Conservation (phyloP, 2,113 vertebrate genomes). For the Pseudopipra pipra region DNA sequence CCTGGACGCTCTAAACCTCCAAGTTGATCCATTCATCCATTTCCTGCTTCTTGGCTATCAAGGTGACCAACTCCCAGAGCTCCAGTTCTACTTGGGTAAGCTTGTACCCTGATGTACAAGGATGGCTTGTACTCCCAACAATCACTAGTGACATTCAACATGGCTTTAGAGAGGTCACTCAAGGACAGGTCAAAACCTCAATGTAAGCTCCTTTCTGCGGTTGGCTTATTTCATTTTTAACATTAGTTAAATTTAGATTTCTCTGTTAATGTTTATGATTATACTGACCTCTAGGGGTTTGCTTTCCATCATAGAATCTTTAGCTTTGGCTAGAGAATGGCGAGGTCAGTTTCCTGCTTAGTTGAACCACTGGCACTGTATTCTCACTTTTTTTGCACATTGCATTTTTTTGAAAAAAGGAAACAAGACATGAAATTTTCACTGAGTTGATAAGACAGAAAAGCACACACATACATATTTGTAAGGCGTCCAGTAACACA, state of each 20-base stretch:
- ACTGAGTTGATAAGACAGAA: background rate
- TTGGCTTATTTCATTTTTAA: background rate
- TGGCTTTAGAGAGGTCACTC: background rate
- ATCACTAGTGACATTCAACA: background rate
- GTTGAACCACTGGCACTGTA: background rate
- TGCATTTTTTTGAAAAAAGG: background rate
- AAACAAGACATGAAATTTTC: background rate
- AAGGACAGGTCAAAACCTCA: background rate
- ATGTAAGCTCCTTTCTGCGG: background rate
- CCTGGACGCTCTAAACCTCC: background rate
- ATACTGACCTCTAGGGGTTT: slow-evolving; percentile 77
- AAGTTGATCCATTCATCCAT: background rate
- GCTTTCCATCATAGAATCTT: background rate
- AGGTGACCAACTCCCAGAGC: background rate
- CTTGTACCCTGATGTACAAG: background rate
- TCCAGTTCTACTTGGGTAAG: background rate
- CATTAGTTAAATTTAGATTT: background rate
- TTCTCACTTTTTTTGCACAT: background rate
- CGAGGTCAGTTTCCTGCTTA: slow-evolving; percentile 23
- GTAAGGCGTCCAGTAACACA: background rate
- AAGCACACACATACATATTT: background rate
- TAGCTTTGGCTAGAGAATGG: background rate
- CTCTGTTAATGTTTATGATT: slow-evolving; percentile 28
- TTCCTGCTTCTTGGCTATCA: background rate
- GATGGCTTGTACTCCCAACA: background rate